Base-by-base conservation (phyloP, 1,140 invertebrate genomes). In the Phymastichus coffea region DNA sequence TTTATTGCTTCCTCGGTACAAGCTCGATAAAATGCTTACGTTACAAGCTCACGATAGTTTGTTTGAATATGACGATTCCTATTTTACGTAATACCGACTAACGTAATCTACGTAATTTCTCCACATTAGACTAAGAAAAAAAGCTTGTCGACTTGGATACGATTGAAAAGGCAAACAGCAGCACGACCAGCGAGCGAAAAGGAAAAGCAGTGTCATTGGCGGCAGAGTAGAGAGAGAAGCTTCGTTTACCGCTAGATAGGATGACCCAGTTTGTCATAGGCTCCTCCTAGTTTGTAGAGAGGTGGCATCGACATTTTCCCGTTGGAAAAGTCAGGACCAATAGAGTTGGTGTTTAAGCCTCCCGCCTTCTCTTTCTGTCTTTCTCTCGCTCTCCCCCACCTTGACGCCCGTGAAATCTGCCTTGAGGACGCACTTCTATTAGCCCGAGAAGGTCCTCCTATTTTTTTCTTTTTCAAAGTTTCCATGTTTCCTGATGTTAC, bases 301-400 rank as follows among this genome's bases (percentile, higher is more conserved):
- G 73, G 72, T 46, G 74, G 76, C 70, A 76, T 75, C 72, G 48
- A 49, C 41, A 57, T 58, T 78, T 73, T 70, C 70, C 71, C 71
- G 77, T 78, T 74, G 74, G 76, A 79, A 79, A 79, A 77, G 69
- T 77, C 71, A 64, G 64, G 66, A 65, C 69, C 70, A 73, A 74
- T 74, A 65, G 53, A 63, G n/a, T n/a, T n/a, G n/a, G n/a, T 56
- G 60, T 40, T 22, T 17, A 38, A 48, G 14, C 57, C 23, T 58
- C n/a, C 10, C 40, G 40, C 41, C 57, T 23, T 56, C 53, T 46
- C 44, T 57, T 43, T n/a, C n/a, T n/a, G 35, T 14, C 3, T 37
- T 12, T 41, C 41, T 37, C 41, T 35, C 25, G 6, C 30, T 28
- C 8, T 62, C 54, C 40, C 56, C 57, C 64, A 63, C 63, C 63